phyloP scores from a whole-genome alignment of 1,140 invertebrate species.

The Anastrepha obliqua region DNA sequence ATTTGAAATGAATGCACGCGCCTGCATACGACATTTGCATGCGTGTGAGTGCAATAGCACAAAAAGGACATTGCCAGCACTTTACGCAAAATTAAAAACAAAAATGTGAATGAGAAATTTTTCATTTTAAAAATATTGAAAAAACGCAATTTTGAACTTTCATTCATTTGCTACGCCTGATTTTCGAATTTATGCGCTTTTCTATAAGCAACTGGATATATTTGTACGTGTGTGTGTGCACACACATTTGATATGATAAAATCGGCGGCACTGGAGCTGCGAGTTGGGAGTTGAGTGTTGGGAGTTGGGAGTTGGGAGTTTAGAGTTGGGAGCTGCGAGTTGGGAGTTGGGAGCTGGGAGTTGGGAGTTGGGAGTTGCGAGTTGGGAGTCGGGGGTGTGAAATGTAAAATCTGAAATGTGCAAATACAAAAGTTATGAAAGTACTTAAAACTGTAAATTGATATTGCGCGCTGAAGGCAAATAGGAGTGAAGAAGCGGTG shows the following conservation, averaged over 20 bases:
- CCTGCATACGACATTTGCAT: background rate
- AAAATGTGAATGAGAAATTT: conserved; percentile 27
- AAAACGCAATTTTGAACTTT: conserved; percentile 24
- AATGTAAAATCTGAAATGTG: background rate
- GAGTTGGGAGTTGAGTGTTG: background rate
- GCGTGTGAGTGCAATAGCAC: background rate
- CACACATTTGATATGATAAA: no score
- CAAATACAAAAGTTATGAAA: conserved; percentile 56
- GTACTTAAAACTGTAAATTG: conserved; percentile 55
- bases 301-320: no score
- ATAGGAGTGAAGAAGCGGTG: background rate
- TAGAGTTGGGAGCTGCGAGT: background rate
- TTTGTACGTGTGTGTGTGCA: background rate
- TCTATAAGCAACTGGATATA: background rate
- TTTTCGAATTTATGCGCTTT: background rate
- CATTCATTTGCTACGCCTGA: background rate
- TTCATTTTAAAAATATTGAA: conserved; percentile 54
- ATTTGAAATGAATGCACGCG: background rate
- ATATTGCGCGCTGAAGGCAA: conserved; percentile 27
- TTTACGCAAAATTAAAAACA: conserved; percentile 39
- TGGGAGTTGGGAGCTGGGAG: background rate
- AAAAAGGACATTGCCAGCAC: conserved; percentile 8
- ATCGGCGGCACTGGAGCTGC: background rate
- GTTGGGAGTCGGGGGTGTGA: conserved; percentile 22
- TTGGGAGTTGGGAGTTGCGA: background rate